phyloP scores from a whole-genome alignment of 1,140 invertebrate genomes.

The Drosophila biarmipes region DNA sequence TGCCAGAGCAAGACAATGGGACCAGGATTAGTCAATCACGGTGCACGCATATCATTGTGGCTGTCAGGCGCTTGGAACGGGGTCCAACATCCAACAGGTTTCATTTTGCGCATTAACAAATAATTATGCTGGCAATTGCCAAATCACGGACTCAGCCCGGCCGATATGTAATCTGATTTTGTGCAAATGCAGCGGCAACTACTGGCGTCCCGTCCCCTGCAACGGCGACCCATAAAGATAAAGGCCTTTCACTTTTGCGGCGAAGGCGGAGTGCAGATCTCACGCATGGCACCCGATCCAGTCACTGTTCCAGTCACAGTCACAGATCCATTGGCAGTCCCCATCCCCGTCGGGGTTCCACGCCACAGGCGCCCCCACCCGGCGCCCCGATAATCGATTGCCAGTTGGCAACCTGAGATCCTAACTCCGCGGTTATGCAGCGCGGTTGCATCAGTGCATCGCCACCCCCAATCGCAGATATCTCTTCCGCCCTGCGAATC shows the following conservation, averaged over 20 bases:
- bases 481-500: conserved; percentile 24
- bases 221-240: conserved; percentile 70
- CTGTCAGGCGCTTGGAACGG: conserved; percentile 13
- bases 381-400: conserved; percentile 29
- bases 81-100: conserved; percentile 65
- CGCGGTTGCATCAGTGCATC: conserved; percentile 26
- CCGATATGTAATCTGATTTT: conserved; percentile 75
- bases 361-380: neutral
- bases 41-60: conserved; percentile 47
- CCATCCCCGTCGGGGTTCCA: conserved; percentile 15
- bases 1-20: conserved; percentile 42
- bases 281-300: conserved; percentile 52
- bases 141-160: conserved; percentile 52
- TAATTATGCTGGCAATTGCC: conserved; percentile 70
- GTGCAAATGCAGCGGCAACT: conserved; percentile 41
- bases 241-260: conserved; percentile 77
- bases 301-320: conserved; percentile 10
- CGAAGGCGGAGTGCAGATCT: conserved; percentile 50
- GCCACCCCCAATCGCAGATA: conserved; percentile 1
- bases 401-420: conserved; percentile 20
- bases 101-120: conserved; percentile 56
- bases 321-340: conserved; percentile 23
- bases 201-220: conserved; percentile 19
- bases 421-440: neutral
- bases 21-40: conserved; percentile 61